phyloP scores from a whole-genome alignment of 2,113 vertebrate genomes.

The Neolamprologus sp. region DNA sequence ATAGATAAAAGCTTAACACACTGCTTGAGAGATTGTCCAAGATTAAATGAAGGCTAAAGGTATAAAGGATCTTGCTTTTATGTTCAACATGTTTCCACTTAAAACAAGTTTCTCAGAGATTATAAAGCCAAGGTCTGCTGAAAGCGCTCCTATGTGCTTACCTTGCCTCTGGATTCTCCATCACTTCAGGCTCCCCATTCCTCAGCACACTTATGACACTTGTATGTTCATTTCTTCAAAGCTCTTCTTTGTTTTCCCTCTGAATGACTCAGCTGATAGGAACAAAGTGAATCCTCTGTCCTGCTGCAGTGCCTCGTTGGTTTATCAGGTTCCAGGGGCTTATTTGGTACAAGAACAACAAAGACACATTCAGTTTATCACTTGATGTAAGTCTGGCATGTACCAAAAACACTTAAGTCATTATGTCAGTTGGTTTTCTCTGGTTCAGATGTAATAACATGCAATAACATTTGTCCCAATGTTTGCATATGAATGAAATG shows the following conservation, averaged over 20 bases:
- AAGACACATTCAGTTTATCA: not conserved
- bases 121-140: not conserved
- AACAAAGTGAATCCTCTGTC: not conserved
- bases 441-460: not conserved
- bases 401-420: not conserved
- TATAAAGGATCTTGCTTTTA: not conserved
- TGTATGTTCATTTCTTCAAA: not conserved
- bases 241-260: not conserved
- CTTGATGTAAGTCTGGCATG: not conserved
- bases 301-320: not conserved
- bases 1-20: not conserved
- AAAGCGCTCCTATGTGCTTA: not conserved
- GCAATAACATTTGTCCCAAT: not conserved
- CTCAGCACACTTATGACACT: not conserved
- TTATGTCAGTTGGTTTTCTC: not conserved
- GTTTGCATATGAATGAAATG: not conserved
- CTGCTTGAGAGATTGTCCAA: not conserved
- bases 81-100: not conserved
- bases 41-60: not conserved
- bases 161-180: slow-evolving; percentile 57
- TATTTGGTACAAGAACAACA: not conserved
- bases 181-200: slow-evolving; percentile 29
- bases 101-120: not conserved
- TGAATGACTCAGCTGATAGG: not conserved
- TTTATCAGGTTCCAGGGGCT: not conserved